Base-by-base conservation (phyloP, 1,140 invertebrate genomes). In the Drosophila yakuba region DNA sequence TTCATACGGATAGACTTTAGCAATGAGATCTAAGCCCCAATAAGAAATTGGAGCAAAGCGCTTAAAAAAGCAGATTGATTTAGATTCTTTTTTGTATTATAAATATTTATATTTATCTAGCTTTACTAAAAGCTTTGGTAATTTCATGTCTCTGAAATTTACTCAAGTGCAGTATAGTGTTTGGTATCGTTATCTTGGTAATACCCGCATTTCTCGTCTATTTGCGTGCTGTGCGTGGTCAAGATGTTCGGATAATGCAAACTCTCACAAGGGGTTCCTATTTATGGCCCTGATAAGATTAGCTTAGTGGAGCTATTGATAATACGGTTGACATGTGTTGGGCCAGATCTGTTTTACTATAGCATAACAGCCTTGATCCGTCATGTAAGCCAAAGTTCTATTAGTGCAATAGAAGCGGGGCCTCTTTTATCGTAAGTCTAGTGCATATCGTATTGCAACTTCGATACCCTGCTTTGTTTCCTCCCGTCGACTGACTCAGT, bases 211-310 rank as follows among this genome's bases (percentile, higher is more conserved):
- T 32, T 66, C 35, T 32, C 48, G 14, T 35, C 4, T 11, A 28
- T 28, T 66, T 41, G 32, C 12, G 15, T 48, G 43, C 12, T 57
- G 28, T 25, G 32, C 25, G 48, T 71, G 50, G 17, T 15, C 51
- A 69, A 68, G 63, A 71, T 71, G 48, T 48, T 35, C 32, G 43
- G 62, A 68, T 25, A 60, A 44, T 14, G 47, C 38, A 38, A 68
- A 68, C 43, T 17, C 64, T 39, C 44, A 15, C 36, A 71, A 71
- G 68, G 68, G 64, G 68, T 71, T 71, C 68, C 68, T 71, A 71
- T 71, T 71, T 71, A 71, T 71, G 68, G 68, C 68, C 25, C 15
- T 11, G 68, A 71, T 71, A 41, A 71, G 68, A 71, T 71, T 58
- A 69, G 35, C 50, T 12, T 15, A 7, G 20, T 17, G 15, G 32